phyloP scores from a whole-genome alignment of 2,888 invertebrate species.

The Seira sanloemensis region DNA sequence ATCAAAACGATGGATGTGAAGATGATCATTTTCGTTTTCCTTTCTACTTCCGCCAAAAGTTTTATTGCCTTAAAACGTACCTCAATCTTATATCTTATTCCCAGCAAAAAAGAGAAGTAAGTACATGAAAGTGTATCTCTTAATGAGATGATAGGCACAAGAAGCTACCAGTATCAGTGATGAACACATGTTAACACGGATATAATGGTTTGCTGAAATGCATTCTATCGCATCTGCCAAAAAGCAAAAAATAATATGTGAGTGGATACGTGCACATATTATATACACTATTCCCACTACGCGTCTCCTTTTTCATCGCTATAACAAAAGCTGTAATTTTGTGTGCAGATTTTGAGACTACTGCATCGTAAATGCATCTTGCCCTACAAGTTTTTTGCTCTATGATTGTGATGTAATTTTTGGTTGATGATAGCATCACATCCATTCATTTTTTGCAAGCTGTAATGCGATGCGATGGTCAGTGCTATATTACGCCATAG shows the following conservation, averaged over 20 bases:
- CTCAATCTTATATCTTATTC: too few species aligned
- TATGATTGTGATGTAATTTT: neutral
- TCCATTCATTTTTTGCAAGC: neutral
- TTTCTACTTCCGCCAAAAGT: neutral
- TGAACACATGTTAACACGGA: conserved; percentile 4
- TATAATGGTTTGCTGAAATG: neutral
- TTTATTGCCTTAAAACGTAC: neutral
- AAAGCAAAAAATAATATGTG: too few species aligned
- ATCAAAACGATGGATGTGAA: neutral
- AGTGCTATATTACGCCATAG: conserved; percentile 4
- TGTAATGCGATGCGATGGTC: neutral
- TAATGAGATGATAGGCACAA: neutral
- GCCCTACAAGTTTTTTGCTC: conserved; percentile 30
- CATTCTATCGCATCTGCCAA: neutral
- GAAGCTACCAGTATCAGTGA: neutral
- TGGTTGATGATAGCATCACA: neutral
- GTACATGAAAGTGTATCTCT: too few species aligned
- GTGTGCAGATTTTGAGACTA: conserved; percentile 20
- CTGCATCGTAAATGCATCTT: conserved; percentile 31
- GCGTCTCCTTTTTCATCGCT: neutral
- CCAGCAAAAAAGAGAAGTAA: too few species aligned
- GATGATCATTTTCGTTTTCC: neutral
- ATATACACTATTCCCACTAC: neutral
- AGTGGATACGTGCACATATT: neutral
- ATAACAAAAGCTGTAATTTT: conserved; percentile 1